Base-by-base conservation (phyloP, 1,140 invertebrate species). In the Hestina assimilis region DNA sequence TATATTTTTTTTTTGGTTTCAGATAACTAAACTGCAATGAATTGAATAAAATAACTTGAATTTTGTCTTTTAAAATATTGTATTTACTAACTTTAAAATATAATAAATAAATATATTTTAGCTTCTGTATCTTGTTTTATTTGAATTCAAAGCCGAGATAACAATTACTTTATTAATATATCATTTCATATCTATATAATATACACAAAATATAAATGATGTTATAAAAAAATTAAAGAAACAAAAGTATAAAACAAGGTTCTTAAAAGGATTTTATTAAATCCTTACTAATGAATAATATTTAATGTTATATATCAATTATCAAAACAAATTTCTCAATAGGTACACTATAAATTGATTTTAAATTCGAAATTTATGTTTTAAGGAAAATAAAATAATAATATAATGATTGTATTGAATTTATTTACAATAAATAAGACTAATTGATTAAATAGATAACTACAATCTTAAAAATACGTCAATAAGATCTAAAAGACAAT, bases 361-460 rank as follows among this genome's bases (percentile, higher is more conserved):
- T 28, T 28, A 6, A 8, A 28, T 28, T 28, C 7, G 6, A 28
- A 28, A 28, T 4, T 9, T 8, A 28, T 8, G 4, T 3, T 12
- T 35, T 8, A 17, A 14, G 11, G 14, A 6, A 59, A 77, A 66
- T 65, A 59, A 76, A 73, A 79, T 54, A 64, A 67, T n/a, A 41
- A 35, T 40, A 21, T 67, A 45, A 51, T 77, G 62, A 55, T 66
- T 71, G 57, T 62, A 52, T 57, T 60, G n/a, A 28, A 58, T 82
- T 79, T 82, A 82, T 80, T 79, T 80, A 75, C 72, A 83, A 64
- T 75, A 74, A 79, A 71, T 69, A 76, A 31, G 59, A 74, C 62
- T 73, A 67, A 47, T 71, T 62, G 61, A 63, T 64, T 63, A 66
- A 66, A 54, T 58, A 58, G 45, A 50, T 52, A 54, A 46, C 23